Evolutionary conservation across 2,113 vertebrate species (phyloP).

Genomic region (Sciurus niger): DNA sequence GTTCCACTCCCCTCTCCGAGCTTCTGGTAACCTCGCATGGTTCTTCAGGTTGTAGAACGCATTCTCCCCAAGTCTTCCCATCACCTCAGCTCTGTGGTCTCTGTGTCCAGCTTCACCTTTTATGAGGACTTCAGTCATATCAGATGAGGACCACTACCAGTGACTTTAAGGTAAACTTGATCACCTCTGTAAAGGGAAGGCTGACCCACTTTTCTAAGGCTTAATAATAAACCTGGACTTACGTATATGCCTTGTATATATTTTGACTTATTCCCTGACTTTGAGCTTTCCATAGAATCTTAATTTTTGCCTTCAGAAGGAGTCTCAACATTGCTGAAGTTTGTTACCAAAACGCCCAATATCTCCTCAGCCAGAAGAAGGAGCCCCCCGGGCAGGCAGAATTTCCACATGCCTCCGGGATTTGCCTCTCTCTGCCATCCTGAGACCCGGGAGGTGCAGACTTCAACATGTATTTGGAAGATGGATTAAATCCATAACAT

Average conservation of each 20-base stretch:
- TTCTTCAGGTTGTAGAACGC: too few species aligned
- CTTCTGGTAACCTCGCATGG: too few species aligned
- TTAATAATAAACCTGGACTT: neutral
- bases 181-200: neutral
- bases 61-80: too few species aligned
- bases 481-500: too few species aligned
- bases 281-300: neutral
- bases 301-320: neutral
- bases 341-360: neutral
- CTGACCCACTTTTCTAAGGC: neutral
- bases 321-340: neutral
- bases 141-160: too few species aligned
- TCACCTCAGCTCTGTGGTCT: too few species aligned
- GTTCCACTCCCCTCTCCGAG: too few species aligned
- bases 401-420: neutral
- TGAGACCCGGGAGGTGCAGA: too few species aligned
- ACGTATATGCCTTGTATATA: neutral
- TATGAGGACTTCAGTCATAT: too few species aligned
- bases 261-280: neutral
- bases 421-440: neutral
- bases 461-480: too few species aligned
- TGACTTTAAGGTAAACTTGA: too few species aligned
- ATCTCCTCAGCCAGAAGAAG: neutral
- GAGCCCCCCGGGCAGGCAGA: neutral
- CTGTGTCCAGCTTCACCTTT: too few species aligned